Base-by-base conservation (phyloP, 2,888 invertebrate species). In the Drosophila mimica region DNA sequence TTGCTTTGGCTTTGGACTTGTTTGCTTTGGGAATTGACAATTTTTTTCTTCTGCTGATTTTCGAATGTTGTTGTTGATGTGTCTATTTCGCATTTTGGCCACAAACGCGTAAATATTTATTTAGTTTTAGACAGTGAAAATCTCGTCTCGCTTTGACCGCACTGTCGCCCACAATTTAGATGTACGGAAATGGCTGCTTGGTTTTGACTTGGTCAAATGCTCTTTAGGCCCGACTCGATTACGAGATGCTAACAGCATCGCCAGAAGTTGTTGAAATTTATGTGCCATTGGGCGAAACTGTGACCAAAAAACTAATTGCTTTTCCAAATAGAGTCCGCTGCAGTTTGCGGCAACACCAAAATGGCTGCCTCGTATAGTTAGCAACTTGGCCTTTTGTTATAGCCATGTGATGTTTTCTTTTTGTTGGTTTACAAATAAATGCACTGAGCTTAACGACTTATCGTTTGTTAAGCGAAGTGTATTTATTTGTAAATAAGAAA, bases 41-140 rank as follows among this genome's bases (percentile, higher is more conserved):
- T 63, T 52, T 70, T 49, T 51, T 54, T 5, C n/a, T 57, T 20
- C 40, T 38, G 49, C 17, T 31, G 25, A 34, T 46, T 33, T 49
- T 53, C 56, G 34, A 31, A 40, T 57, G 38, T 38, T 81, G 63
- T 48, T 48, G 31, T 57, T 64, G 66, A 20, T 62, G 54, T 73
- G 60, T 85, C 73, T 84, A 70, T 79, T 76, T 84, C 71, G 62
- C 69, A 83, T 83, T 82, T 76, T 78, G 69, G 81, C 76, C 88
- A 88, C 86, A 88, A 75, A 72, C 83, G 77, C 74, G 90, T 82
- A 83, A 89, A 89, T 89, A 90, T 90, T 90, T 90, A 84, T 81
- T 87, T 83, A 85, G 89, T 83, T 88, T 67, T 74, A 73, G 79
- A 70, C 82, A 70, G 60, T 63, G 63, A 48, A 74, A 75, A 70